phyloP scores from a whole-genome alignment of 2,888 invertebrate genomes.

The Cosmia pyralina region DNA sequence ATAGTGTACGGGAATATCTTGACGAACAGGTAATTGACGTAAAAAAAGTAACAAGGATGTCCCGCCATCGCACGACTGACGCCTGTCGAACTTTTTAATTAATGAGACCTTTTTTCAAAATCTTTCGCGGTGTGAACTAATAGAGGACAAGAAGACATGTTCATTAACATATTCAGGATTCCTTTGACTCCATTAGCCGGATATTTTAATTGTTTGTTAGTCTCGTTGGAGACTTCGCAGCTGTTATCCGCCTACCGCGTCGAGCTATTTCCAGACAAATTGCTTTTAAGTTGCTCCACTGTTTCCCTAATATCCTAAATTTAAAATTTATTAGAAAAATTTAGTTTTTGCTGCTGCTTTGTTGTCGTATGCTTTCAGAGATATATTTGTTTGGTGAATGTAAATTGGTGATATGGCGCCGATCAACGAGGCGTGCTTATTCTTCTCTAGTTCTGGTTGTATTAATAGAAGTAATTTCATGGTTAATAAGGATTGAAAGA shows the following conservation, averaged over 20 bases:
- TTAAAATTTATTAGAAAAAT: constrained; percentile 66
- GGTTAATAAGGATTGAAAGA: constrained; percentile 42
- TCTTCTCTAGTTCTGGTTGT: constrained; percentile 11
- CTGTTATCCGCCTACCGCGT: constrained; percentile 85
- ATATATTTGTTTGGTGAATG: constrained; percentile 48
- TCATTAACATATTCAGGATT: constrained; percentile 88
- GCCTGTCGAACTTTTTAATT: constrained; percentile 77
- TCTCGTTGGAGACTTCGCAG: constrained; percentile 84
- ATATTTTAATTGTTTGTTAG: constrained; percentile 89
- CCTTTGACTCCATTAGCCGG: constrained; percentile 88
- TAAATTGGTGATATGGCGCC: constrained; percentile 39
- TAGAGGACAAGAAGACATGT: constrained; percentile 85
- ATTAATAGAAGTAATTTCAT: constrained; percentile 47
- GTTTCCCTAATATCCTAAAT: constrained; percentile 76
- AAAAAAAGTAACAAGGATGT: constrained; percentile 61
- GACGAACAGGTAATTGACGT: constrained; percentile 63
- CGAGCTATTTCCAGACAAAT: constrained; percentile 88
- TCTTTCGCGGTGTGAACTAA: constrained; percentile 76
- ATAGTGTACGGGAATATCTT: neutral
- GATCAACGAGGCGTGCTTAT: constrained; percentile 22
- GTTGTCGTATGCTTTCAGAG: constrained; percentile 51
- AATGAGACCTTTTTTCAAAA: constrained; percentile 74
- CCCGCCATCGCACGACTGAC: constrained; percentile 59
- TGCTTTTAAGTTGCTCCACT: constrained; percentile 82
- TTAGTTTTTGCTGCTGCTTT: constrained; percentile 55